Evolutionary conservation across 2,888 invertebrate genomes (phyloP), one percentile per base, ranked within the genome.

Genomic region (Aphidoletes aphidimyza): DNA sequence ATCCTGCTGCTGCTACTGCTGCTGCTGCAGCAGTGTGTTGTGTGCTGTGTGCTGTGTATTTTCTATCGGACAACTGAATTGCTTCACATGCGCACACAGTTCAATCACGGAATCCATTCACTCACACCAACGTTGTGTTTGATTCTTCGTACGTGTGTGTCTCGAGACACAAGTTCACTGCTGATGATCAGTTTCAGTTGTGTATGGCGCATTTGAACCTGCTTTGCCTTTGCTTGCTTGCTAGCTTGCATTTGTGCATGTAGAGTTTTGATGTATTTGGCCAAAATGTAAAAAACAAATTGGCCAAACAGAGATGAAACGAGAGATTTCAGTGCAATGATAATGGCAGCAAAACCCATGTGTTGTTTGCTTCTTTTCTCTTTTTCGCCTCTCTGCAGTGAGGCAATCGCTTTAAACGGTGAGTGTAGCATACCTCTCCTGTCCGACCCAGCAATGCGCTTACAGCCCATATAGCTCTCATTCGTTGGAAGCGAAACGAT

Each of bases 381-480:
- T 69, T 69, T 69, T 69, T 69, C 69, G 17, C 69, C n/a, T 69
- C 69, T 69, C n/a, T n/a, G n/a, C n/a, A 8, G 54, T 2, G 9
- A 47, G 2, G 19, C 47, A 11, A 19, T 19, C 47, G 47, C 47
- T 8, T 26, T 22, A 54, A 42, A 42, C 8, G 3, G 2, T 54
- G 5, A 26, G 26, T 54, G 19, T 54, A 54, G 3, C n/a, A 54
- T 30, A 69, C 30, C 42, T 69, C 69, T 69, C 30, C 69, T 69
- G 69, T 69, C 69, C 69, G 69, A 69, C 69, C 69, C 69, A 69
- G 14, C 69, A 69, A 69, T 30, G 17, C 69, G 26, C 69, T 69
- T 69, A 69, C 69, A 69, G 69, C 69, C 69, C 69, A 69, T 69
- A 69, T 69, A 69, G 69, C 69, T 69, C 69, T 69, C 69, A 69